Evolutionary conservation across 2,113 vertebrate species (phyloP).

Genomic region (Prionailurus bengalensis): DNA sequence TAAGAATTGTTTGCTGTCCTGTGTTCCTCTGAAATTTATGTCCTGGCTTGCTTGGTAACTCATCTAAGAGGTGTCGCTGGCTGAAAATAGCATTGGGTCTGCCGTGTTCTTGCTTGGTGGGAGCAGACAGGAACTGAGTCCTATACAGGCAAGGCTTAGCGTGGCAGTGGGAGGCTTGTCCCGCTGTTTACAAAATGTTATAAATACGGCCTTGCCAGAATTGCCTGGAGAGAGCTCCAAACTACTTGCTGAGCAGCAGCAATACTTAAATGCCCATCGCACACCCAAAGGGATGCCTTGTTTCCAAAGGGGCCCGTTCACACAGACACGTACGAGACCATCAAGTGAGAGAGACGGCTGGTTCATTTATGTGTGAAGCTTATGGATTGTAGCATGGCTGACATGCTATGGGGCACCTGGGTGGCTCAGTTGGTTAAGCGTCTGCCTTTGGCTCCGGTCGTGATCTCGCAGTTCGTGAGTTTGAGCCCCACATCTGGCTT

Average conservation of each 20-base stretch:
- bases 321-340: background rate
- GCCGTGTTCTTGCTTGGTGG: background rate
- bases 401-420: background rate
- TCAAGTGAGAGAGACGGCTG: background rate
- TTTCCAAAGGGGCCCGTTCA: background rate
- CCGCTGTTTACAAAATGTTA: slow-evolving; percentile 45
- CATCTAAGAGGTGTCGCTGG: background rate
- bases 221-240: background rate
- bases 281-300: background rate
- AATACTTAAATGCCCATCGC: background rate
- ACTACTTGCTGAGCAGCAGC: background rate
- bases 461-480: no score
- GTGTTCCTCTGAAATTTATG: background rate
- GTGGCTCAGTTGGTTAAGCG: no score
- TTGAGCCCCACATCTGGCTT: no score
- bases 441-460: no score
- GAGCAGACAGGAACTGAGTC: background rate
- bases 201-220: background rate
- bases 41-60: background rate
- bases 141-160: background rate
- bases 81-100: background rate
- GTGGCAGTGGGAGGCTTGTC: background rate
- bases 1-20: background rate
- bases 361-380: background rate
- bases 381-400: background rate